Conservation (phyloP, 2,797 vertebrate genomes). For the Microctenopoma stevenorrisi region DNA sequence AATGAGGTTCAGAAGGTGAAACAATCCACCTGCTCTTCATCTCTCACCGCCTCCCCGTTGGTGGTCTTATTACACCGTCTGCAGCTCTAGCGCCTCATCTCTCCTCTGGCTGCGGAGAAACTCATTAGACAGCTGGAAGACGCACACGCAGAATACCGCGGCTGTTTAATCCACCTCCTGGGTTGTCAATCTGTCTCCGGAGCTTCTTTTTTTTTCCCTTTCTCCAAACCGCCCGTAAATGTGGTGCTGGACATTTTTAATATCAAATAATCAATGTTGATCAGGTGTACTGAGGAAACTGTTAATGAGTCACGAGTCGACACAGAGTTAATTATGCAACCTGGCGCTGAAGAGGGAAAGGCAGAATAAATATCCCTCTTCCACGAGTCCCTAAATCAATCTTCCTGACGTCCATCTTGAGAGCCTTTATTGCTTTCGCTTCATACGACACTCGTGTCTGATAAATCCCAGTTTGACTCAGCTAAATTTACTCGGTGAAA, state of each 20-base stretch:
- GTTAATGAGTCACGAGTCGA: conserved; percentile 29
- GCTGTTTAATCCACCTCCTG: conserved; percentile 38
- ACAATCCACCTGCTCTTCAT: conserved; percentile 44
- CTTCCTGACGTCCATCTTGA: conserved; percentile 25
- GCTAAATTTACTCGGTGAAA: conserved; percentile 4
- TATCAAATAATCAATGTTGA: conserved; percentile 47
- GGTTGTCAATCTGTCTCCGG: conserved; percentile 25
- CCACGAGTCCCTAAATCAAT: conserved; percentile 24
- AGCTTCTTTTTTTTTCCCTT: background rate
- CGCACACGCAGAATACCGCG: conserved; percentile 19
- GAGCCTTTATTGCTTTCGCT: conserved; percentile 6
- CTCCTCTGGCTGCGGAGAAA: conserved; percentile 44
- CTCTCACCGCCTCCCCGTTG: conserved; percentile 42
- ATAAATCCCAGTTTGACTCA: background rate
- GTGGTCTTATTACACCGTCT: conserved; percentile 73
- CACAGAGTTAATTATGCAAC: conserved; percentile 24
- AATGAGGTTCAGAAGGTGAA: conserved; percentile 69
- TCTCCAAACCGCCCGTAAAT: background rate
- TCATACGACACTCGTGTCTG: background rate
- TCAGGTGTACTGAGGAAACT: conserved; percentile 15
- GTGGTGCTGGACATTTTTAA: conserved; percentile 20
- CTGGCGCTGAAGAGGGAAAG: conserved; percentile 8
- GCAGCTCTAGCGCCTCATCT: conserved; percentile 34
- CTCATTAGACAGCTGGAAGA: conserved; percentile 55
- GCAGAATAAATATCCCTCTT: conserved; percentile 26